phyloP scores from a whole-genome alignment of 2,797 vertebrate species.

The Molossus molossus region DNA sequence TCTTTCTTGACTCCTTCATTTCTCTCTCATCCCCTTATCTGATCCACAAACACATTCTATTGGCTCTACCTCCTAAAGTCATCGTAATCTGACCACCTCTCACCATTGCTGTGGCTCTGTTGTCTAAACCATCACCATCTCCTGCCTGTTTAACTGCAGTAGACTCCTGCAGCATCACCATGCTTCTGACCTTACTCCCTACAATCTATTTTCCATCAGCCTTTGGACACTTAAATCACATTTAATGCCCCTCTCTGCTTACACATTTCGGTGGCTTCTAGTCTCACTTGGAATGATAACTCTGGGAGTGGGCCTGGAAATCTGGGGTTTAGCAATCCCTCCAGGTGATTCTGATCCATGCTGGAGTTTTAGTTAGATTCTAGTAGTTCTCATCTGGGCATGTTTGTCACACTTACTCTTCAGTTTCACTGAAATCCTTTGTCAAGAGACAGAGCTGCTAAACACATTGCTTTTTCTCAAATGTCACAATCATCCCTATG shows the following conservation, averaged over 20 bases:
- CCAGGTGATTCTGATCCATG: fast-evolving
- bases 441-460: background rate
- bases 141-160: no score
- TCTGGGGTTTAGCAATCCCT: background rate
- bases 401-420: background rate
- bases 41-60: background rate
- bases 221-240: no score
- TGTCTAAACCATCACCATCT: background rate
- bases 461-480: fast-evolving
- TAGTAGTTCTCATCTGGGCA: background rate
- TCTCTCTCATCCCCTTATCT: background rate
- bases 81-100: background rate
- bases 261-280: background rate
- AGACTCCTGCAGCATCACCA: background rate
- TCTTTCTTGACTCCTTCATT: background rate
- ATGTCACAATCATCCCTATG: fast-evolving
- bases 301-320: no score
- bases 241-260: background rate
- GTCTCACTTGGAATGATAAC: no score
- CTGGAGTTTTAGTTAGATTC: background rate
- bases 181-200: background rate
- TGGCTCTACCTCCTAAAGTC: background rate
- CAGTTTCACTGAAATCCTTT: background rate
- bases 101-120: background rate
- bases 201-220: background rate